Percentiles rank a stretch among this genome's conserved stretches.
These are phyloP conservation scores for Sisor rabdophorus DNA, from an alignment of 2,113 vertebrate genomes.

Conservation along the genomic window DNA sequence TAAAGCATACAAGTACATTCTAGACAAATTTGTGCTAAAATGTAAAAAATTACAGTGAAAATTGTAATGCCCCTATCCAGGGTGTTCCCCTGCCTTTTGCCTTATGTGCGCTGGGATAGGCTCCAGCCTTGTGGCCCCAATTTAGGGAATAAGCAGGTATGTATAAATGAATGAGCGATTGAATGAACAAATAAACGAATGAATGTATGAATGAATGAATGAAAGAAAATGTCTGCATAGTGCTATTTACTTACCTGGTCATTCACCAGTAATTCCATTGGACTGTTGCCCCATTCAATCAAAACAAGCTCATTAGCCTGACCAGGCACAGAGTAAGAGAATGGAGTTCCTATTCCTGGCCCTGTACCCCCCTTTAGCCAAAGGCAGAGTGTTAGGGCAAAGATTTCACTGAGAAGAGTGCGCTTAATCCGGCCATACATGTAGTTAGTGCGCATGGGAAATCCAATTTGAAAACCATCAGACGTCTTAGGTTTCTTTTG, in stretches of 20 bases:
- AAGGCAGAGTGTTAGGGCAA: constrained; percentile 69
- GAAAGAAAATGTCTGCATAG: not conserved
- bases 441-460: constrained; percentile 74
- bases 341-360: constrained; percentile 69
- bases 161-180: no score
- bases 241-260: constrained; percentile 67
- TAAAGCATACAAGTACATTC: no score
- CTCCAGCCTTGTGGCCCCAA: no score
- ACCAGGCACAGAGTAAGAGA: constrained; percentile 72
- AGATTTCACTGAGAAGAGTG: constrained; percentile 66
- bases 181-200: no score
- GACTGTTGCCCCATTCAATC: constrained; percentile 73
- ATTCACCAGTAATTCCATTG: constrained; percentile 73
- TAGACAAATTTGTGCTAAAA: no score
- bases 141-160: no score
- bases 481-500: constrained; percentile 63
- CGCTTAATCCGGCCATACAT: constrained; percentile 68
- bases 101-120: no score
- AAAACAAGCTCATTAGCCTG: constrained; percentile 76
- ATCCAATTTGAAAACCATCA: constrained; percentile 67
- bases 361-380: constrained; percentile 64
- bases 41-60: no score
- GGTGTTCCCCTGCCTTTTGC: no score
- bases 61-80: no score
- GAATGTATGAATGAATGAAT: no score